Percentiles rank a stretch among this genome's conserved stretches.
phyloP scores from a whole-genome alignment of 2,113 vertebrate species.

The Pseudopipra pipra region DNA sequence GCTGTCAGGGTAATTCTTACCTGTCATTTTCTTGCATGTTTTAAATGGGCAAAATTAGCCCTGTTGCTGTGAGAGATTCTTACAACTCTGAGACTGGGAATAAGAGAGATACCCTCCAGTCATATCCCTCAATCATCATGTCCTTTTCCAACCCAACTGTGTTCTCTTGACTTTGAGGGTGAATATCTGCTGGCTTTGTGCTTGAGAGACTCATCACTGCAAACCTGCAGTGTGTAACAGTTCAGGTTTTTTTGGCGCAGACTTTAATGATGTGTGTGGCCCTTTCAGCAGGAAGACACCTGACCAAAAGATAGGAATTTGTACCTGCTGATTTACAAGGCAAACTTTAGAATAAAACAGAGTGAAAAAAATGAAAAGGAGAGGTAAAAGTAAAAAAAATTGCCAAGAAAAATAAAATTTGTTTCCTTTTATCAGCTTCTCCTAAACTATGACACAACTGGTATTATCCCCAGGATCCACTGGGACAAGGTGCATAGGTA shows the following conservation, averaged over 20 bases:
- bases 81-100: neutral
- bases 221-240: neutral
- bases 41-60: neutral
- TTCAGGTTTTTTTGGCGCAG: neutral
- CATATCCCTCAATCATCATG: neutral
- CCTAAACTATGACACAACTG: neutral
- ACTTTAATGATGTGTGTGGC: neutral
- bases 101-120: neutral
- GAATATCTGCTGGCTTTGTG: neutral
- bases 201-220: neutral
- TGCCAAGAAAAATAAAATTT: neutral
- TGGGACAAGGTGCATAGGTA: neutral
- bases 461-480: neutral
- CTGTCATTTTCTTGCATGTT: neutral
- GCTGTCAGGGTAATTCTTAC: neutral
- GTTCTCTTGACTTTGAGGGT: neutral
- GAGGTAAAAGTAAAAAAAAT: neutral
- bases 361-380: neutral
- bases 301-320: neutral
- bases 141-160: neutral
- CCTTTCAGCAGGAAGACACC: neutral
- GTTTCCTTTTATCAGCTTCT: neutral
- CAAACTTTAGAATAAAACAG: neutral
- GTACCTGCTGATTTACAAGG: neutral
- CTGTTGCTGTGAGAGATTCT: accelerated